Percentiles rank a stretch among this genome's conserved stretches.
Evolutionary conservation across 2,113 vertebrate genomes (phyloP).

Genomic region (Ameiurus melas): DNA sequence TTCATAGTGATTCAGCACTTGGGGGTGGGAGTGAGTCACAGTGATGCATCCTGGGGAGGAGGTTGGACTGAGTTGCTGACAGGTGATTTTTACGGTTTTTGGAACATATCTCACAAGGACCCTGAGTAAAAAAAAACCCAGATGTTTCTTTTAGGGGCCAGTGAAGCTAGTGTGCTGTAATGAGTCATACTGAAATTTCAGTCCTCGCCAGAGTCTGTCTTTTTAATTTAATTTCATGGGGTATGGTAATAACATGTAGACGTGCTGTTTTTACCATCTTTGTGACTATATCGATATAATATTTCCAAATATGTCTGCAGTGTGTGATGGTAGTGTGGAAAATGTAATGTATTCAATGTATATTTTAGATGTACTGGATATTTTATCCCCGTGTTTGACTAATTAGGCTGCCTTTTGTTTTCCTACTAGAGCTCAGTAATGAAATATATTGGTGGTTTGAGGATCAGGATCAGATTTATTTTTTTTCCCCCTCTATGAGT

Average conservation of each 20-base stretch:
- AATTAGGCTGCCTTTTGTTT: not conserved
- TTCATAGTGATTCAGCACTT: constrained; percentile 30
- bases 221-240: not conserved
- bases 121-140: not conserved
- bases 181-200: not conserved
- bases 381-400: not conserved
- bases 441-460: not conserved
- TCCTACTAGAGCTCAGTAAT: not conserved
- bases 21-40: constrained; percentile 23
- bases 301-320: not conserved
- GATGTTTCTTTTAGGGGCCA: constrained; percentile 2
- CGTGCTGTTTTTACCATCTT: constrained; percentile 1
- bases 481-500: no score
- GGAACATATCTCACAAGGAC: not conserved
- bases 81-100: constrained; percentile 21
- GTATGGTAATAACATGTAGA: not conserved
- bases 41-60: constrained; percentile 11
- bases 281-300: constrained; percentile 14
- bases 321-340: not conserved
- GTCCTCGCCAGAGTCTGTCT: not conserved
- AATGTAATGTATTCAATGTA: not conserved
- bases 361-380: not conserved
- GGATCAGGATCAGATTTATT: no score
- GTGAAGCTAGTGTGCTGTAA: not conserved
- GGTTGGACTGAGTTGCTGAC: not conserved